phyloP scores from a whole-genome alignment of 2,888 invertebrate genomes.

The Eristalinus sepulchralis region DNA sequence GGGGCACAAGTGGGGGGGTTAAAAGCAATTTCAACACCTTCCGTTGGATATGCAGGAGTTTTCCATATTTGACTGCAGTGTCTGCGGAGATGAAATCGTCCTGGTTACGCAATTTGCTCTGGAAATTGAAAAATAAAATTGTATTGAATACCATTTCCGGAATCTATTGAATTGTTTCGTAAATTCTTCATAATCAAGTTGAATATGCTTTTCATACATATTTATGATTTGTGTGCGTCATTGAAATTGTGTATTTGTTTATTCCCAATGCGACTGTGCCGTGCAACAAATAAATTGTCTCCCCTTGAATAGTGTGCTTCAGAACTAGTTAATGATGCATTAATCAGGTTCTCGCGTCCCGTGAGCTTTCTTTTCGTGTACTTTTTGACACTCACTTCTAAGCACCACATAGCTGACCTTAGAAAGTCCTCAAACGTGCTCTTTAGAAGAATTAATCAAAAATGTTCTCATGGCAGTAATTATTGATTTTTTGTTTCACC shows the following conservation, averaged over 20 bases:
- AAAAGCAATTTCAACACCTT: conserved; percentile 55
- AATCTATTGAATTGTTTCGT: neutral
- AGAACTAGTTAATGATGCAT: too few relatives aligned
- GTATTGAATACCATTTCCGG: conserved; percentile 10
- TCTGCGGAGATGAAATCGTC: conserved; percentile 3
- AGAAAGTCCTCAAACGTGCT: too few relatives aligned
- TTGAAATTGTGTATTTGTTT: too few relatives aligned
- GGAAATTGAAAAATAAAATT: conserved; percentile 48
- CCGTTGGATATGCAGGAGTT: conserved; percentile 22
- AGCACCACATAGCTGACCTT: too few relatives aligned
- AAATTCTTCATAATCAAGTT: neutral
- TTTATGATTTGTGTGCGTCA: neutral
- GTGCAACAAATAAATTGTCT: too few relatives aligned
- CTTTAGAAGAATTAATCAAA: too few relatives aligned
- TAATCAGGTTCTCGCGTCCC: too few relatives aligned
- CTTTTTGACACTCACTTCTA: too few relatives aligned
- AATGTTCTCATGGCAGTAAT: conserved; percentile 9
- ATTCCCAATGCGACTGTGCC: too few relatives aligned
- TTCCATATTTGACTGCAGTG: conserved; percentile 4
- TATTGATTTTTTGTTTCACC: conserved; percentile 34
- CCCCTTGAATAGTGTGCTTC: too few relatives aligned
- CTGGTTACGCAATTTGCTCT: conserved; percentile 27
- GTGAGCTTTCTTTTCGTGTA: too few relatives aligned
- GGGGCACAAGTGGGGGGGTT: neutral
- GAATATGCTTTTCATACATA: neutral